Evolutionary conservation across 2,888 invertebrate species (phyloP).

Genomic region (Omphaloscelis lunosa): DNA sequence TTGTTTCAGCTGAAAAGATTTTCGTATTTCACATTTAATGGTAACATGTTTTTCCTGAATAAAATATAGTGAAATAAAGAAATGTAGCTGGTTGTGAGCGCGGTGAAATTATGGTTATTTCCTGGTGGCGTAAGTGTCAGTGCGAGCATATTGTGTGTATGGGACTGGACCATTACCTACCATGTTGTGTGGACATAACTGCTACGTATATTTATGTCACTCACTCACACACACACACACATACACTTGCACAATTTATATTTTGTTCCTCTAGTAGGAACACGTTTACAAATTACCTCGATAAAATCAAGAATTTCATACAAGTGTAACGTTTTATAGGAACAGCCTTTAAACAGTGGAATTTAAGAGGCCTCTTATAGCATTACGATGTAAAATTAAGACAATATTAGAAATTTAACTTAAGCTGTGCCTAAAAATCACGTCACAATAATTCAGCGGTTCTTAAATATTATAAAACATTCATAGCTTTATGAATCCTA

Average conservation of each 20-base stretch:
- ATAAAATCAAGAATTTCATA: not conserved
- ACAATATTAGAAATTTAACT: not conserved
- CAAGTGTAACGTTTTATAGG: not conserved
- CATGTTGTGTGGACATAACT: conserved; percentile 46
- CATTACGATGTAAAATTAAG: not conserved
- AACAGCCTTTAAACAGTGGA: not conserved
- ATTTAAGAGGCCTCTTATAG: too few relatives aligned
- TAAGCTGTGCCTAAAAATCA: not conserved
- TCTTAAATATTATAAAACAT: not conserved
- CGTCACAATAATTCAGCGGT: not conserved
- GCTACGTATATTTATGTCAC: conserved; percentile 61
- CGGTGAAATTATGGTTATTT: conserved; percentile 57
- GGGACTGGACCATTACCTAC: conserved; percentile 42
- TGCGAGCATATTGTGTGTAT: conserved; percentile 41
- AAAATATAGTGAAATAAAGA: conserved; percentile 56
- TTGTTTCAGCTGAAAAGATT: conserved; percentile 34
- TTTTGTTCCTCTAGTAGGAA: not conserved
- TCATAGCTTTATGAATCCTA: not conserved
- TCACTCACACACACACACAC: conserved; percentile 47
- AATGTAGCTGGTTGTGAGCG: conserved; percentile 36
- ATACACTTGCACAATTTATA: not conserved
- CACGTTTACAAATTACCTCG: too few relatives aligned
- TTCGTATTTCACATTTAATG: conserved; percentile 35
- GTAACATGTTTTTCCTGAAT: conserved; percentile 44
- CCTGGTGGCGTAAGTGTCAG: conserved; percentile 46